Evolutionary conservation across 2,888 invertebrate genomes (phyloP), one percentile per base, ranked within the genome.

Genomic region (Harpalus rufipes): DNA sequence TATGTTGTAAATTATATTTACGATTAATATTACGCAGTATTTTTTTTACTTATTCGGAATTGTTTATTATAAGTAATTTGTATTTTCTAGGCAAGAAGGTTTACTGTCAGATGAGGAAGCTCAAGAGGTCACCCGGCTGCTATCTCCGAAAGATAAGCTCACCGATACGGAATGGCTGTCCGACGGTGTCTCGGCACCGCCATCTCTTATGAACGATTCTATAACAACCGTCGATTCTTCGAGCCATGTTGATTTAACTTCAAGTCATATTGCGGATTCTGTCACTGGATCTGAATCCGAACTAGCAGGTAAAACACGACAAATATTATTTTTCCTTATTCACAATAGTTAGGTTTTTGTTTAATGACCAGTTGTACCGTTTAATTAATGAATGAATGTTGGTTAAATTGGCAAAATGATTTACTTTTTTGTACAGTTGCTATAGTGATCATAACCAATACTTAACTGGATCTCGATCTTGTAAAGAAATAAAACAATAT

Each of bases 51-150:
- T 32, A 32, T 32, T 68, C 12, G 41, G 12, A 18, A 14, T 65
- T 12, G 10, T 81, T 68, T 56, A 76, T 78, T 32, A 39, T n/a
- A 59, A 39, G 44, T 84, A 25, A 56, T 85, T 56, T 58, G 16
- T 59, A 61, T 80, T 80, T 80, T 80, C 86, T 92, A 96, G 96
- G 91, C 95, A 95, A 93, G 96, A 96, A 91, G 94, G 95, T 90
- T 92, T 96, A 89, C 93, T 96, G 89, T 96, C 96, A 86, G 97
- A 97, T 91, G 97, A 97, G 92, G 97, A 97, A 91, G 97, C 97
- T 87, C 96, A 96, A 91, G 97, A 97, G 93, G 96, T 97, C 87
- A 95, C 95, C 87, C 94, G 96, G 89, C 93, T 97, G 90, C 90
- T 97, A 88, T 95, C 95, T 87, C 94, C 95, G 87, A 93, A 92